A percentile compares a stretch with the other conserved stretches of the same genome.
phyloP scores from a whole-genome alignment of 2,113 vertebrate genomes.

The crab-eating macaque (Macaca fascicularis) region T2T-MFA8v1.1 NC_088379.1:53639501-53640000 shows the following conservation, averaged over 20 bases:
- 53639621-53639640: background rate
- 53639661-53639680: background rate
- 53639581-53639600: background rate
- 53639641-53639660: too few relatives aligned
- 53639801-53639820: background rate
- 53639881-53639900: background rate
- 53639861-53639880: background rate
- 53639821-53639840: background rate
- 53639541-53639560: background rate
- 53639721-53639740: background rate
- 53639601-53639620: background rate
- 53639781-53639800: background rate
- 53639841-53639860: background rate
- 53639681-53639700: background rate
- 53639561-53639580: background rate
- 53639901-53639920: background rate
- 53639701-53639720: background rate
- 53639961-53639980: background rate
- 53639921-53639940: background rate
- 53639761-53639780: background rate
- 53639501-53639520: background rate
- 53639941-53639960: background rate
- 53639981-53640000: background rate
- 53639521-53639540: background rate
- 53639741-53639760: background rate